These are phyloP conservation scores for Odocoileus virginianus DNA, from an alignment of 2,113 vertebrate species.

Conservation along the genomic window DNA sequence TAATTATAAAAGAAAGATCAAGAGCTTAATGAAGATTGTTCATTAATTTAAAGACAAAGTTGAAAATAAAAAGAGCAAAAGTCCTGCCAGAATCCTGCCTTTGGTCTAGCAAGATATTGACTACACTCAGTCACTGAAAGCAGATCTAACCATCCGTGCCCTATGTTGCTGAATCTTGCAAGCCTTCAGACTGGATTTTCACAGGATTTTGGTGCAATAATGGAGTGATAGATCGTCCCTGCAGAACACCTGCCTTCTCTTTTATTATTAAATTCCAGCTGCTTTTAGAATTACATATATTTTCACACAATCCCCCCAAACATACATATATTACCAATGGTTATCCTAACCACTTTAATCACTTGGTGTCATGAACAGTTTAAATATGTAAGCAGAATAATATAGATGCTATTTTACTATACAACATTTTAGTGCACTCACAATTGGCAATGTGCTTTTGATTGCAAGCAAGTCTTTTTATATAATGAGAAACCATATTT, in stretches of 20 bases:
- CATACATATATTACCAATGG: not conserved
- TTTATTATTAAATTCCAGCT: not conserved
- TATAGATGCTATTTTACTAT: not conserved
- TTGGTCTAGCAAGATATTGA: not conserved
- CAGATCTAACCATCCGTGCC: not conserved
- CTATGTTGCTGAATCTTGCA: not conserved
- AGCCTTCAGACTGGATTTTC: not conserved
- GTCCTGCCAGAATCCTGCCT: not conserved
- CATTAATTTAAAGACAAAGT: not conserved
- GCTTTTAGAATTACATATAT: not conserved
- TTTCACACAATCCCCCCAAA: not conserved
- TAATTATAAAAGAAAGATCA: not conserved
- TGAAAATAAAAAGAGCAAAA: not conserved
- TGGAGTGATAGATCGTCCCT: not conserved
- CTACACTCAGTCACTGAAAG: too few relatives aligned
- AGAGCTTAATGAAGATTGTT: not conserved
- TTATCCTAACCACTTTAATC: not conserved
- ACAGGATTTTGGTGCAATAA: not conserved
- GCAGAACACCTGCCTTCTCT: not conserved
- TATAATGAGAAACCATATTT: not conserved
- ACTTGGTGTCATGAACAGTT: too few relatives aligned
- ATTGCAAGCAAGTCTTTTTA: not conserved
- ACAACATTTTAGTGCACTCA: not conserved
- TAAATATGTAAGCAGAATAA: not conserved
- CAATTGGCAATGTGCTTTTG: not conserved